Base-by-base conservation (phyloP, 2,797 vertebrate genomes). In the Selene dorsalis region DNA sequence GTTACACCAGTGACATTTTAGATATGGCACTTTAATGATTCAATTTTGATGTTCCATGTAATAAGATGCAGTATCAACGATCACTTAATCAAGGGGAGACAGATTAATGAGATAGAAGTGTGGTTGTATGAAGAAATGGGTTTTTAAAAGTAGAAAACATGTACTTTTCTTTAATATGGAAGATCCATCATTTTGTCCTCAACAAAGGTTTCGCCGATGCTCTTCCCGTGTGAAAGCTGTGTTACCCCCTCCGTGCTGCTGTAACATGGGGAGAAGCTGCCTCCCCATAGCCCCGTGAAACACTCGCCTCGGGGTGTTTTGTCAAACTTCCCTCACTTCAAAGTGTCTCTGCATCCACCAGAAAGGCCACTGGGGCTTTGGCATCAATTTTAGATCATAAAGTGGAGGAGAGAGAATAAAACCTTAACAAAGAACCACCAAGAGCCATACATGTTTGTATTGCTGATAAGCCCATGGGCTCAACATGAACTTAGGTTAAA, bases 321-420 rank as follows among this genome's bases (percentile, higher is more conserved):
- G 85, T 91, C 88, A 88, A 86, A 90, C 87, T 91, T 88, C 82
- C 92, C 79, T 79, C 86, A 92, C 93, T 93, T 94, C 92, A 94
- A 93, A 94, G 92, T 91, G 84, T 92, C 83, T 77, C 74, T 43
- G 83, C 85, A 82, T 92, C 83, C 82, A 90, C 87, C 80, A 89
- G 87, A 89, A 86, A 82, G 76, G 84, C 90, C 91, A 87, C 80
- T 73, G 68, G 90, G 87, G 92, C 80, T 86, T 88, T 80, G 68
- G 81, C 88, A 91, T 94, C 86, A 91, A 93, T 93, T 93, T 92
- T 93, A 92, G 85, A 94, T 92, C 87, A 93, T 89, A 92, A 87
- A 89, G 76, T 86, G 69, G 82, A 75, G 73, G 81, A 65, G 65
- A 59, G 81, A 74, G 75, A 83, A 84, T 85, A 52, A 75, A 80